A percentile compares a stretch with the other conserved stretches of the same genome.
Conservation (phyloP, 2,113 vertebrate species). For the Elephas maximus region DNA sequence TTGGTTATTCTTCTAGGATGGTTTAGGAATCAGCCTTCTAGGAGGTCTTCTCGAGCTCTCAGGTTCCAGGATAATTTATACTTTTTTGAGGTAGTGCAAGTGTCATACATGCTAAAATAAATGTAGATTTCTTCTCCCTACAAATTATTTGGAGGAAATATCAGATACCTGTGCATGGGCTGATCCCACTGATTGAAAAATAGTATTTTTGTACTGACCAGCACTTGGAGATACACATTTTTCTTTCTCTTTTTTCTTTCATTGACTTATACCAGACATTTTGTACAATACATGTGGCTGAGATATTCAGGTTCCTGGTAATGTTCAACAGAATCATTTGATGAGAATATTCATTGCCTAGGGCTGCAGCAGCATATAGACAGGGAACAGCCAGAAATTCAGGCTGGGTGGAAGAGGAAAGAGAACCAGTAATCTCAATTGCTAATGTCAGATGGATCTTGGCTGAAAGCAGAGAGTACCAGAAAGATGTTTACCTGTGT, state of each 20-base stretch:
- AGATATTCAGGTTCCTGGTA: not conserved
- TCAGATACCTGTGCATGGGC: not conserved
- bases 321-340: not conserved
- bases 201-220: not conserved
- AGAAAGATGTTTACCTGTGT: no score
- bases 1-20: conserved; percentile 16
- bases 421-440: no score
- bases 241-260: not conserved
- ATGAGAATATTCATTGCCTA: conserved; percentile 36
- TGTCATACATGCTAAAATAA: not conserved
- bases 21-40: not conserved
- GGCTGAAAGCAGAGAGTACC: no score
- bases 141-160: conserved; percentile 33
- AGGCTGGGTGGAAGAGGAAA: no score
- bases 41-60: not conserved
- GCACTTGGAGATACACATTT: not conserved
- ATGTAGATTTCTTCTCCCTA: not conserved
- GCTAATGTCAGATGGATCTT: no score
- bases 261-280: not conserved
- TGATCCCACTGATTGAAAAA: conserved; percentile 12
- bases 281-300: not conserved
- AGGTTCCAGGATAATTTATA: not conserved
- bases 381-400: no score
- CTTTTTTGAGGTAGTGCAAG: not conserved
- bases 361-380: no score